A percentile compares a stretch with the other conserved stretches of the same genome.
phyloP scores from a whole-genome alignment of 2,888 invertebrate species.

The Drosophila falleni region DNA sequence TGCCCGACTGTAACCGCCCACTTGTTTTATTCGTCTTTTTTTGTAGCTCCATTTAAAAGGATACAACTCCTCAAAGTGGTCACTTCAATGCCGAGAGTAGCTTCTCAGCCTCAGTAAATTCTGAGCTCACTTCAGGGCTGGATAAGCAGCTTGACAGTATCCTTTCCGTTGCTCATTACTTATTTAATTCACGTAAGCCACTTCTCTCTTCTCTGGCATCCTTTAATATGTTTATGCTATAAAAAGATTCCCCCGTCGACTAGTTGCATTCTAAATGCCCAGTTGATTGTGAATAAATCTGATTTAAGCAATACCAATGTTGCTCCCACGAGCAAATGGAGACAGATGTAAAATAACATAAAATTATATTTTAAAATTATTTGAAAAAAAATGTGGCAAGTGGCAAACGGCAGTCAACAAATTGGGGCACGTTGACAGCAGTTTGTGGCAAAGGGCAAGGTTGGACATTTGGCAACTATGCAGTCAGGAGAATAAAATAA shows the following conservation, averaged over 20 bases:
- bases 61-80: neutral
- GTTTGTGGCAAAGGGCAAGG: neutral
- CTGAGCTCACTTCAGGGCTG: neutral
- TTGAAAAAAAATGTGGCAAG: constrained; percentile 6
- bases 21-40: no score
- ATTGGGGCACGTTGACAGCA: constrained; percentile 10
- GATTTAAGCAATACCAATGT: neutral
- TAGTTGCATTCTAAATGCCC: neutral
- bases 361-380: constrained; percentile 12
- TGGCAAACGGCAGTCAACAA: constrained; percentile 10
- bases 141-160: neutral
- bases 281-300: neutral
- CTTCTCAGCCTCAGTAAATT: neutral
- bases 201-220: neutral
- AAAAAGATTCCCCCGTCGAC: neutral
- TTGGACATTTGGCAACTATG: constrained; percentile 15
- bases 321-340: no score
- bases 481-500: constrained; percentile 7
- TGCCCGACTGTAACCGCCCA: no score
- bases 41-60: neutral
- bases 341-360: constrained; percentile 16
- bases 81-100: no score
- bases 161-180: neutral
- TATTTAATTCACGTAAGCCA: neutral
- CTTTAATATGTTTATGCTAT: neutral